phyloP scores from a whole-genome alignment of 1,140 invertebrate genomes.

The Alviniconcha marisindica region DNA sequence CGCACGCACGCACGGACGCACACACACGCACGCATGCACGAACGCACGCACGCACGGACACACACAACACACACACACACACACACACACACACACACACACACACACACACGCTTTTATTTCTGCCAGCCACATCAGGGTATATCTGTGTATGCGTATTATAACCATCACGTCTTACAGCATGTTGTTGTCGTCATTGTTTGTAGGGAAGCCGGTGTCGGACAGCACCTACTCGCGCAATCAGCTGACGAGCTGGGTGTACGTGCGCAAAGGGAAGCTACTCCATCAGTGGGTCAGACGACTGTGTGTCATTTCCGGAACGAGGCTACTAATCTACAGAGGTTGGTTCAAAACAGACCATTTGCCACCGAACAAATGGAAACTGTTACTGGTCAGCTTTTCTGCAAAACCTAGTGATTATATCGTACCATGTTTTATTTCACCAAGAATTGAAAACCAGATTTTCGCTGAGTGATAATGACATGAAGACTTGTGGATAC shows the following conservation, averaged over 20 bases:
- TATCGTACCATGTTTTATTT: too few relatives aligned
- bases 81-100: conserved; percentile 29
- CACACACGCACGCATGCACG: background rate
- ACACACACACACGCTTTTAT: too few relatives aligned
- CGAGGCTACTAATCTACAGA: conserved; percentile 73
- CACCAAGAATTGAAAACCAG: too few relatives aligned
- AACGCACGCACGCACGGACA: conserved; percentile 22
- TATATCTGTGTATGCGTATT: background rate
- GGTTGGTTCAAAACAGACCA: conserved; percentile 67
- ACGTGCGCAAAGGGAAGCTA: conserved; percentile 72
- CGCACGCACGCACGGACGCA: conserved; percentile 6
- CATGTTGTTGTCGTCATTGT: background rate
- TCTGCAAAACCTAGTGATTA: too few relatives aligned
- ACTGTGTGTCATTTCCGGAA: conserved; percentile 73
- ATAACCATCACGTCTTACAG: background rate
- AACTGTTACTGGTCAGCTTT: too few relatives aligned
- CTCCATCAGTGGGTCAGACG: conserved; percentile 72
- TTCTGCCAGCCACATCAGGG: too few relatives aligned
- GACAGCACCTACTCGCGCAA: conserved; percentile 73
- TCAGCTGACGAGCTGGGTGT: conserved; percentile 66
- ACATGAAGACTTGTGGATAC: too few relatives aligned
- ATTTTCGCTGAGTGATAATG: too few relatives aligned
- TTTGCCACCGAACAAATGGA: too few relatives aligned
- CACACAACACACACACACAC: conserved; percentile 25
- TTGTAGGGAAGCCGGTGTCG: conserved; percentile 72